These are phyloP conservation scores for Gallinago media DNA, from an alignment of 2,113 vertebrate species.

Conservation along the genomic window DNA sequence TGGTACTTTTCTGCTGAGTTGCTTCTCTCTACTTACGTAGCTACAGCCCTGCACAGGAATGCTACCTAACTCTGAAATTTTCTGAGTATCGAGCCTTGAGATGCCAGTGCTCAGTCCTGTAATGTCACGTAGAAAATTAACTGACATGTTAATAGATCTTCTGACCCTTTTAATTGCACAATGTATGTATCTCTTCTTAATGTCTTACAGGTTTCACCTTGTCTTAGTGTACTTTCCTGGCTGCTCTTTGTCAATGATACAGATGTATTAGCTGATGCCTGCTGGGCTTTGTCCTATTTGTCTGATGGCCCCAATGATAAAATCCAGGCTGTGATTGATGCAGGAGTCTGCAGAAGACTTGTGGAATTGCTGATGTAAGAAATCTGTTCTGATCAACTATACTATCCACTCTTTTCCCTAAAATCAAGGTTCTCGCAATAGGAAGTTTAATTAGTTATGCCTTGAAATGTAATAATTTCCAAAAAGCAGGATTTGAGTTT, in stretches of 20 bases:
- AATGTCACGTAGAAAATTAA: not conserved
- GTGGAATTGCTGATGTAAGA: constrained; percentile 96
- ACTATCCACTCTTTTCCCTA: not conserved
- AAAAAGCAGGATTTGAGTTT: not conserved
- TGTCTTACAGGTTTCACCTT: constrained; percentile 90
- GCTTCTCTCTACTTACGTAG: not conserved
- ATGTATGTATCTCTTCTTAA: not conserved
- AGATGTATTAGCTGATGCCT: constrained; percentile 95
- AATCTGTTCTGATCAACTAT: not conserved
- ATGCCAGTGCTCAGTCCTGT: not conserved
- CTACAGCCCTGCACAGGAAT: not conserved
- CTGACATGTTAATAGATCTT: not conserved
- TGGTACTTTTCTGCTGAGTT: not conserved
- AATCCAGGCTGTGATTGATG: constrained; percentile 98
- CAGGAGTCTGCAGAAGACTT: constrained; percentile 95
- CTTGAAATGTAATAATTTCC: not conserved
- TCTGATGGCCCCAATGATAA: constrained; percentile 98
- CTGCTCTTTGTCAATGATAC: constrained; percentile 96
- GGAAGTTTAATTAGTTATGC: not conserved
- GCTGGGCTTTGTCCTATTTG: constrained; percentile 97
- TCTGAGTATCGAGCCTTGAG: not conserved
- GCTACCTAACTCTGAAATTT: not conserved
- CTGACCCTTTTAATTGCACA: not conserved
- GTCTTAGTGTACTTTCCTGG: constrained; percentile 96
- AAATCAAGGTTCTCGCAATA: not conserved